Evolutionary conservation across 2,797 vertebrate genomes (phyloP), one percentile per base, ranked within the genome.

Genomic region (Pelodytes ibericus): DNA sequence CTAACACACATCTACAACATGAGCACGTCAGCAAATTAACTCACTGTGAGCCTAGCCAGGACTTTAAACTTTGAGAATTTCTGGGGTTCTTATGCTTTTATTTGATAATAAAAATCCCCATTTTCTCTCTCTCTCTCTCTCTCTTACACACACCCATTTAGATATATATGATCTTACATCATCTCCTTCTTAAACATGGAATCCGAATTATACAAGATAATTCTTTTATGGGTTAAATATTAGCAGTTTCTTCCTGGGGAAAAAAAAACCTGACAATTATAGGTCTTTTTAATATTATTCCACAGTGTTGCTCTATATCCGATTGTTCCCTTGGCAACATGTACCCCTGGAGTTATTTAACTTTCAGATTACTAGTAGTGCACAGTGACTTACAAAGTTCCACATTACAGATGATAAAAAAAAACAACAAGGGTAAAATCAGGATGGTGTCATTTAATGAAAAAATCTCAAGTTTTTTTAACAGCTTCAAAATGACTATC

Each of bases 301-400:
- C 6, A 0, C n/a, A 62, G 18, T 20, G 2, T 15, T 47, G 25
- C 25, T 58, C 22, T 41, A 15, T 1, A 25, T 56, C 41, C 3
- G 6, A 44, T 41, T 2, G 58, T 61, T 70, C 31, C 66, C 47
- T 56, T 70, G 58, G 74, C 9, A 68, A 76, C 66, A 13, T 57
- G 22, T 56, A 51, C 44, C 47, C 3, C 11, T 18, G 58, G 44
- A 62, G 24, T 26, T 39, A 49, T 49, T 49, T 20, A 61, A 39
- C 15, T 24, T 33, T 33, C 44, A 18, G 27, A 3, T 60, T 49
- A 33, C 20, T 13, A 18, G 8, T 58, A 24, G 26, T 47, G 33
- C 18, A 26, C 51, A 51, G 3, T 1, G 44, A 51, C 33, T 62
- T 60, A 31, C 2, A 33, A 36, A 60, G 41, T 51, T 59, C 58